Conservation (phyloP, 2,888 invertebrate species). For the Pharmacophagus antenor region DNA sequence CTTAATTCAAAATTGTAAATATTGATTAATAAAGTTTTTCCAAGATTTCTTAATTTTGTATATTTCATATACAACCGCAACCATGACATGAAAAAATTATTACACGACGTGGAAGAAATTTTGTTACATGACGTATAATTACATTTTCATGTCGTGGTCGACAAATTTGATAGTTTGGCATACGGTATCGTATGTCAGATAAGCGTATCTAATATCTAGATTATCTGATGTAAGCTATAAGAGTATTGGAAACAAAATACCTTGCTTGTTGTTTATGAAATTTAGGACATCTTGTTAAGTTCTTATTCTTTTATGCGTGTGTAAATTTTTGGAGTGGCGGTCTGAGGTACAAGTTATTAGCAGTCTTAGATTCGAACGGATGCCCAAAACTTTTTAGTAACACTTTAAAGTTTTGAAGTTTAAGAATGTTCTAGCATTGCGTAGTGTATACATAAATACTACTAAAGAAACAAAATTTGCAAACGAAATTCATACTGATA, state of each 20-base stretch:
- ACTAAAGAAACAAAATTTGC: too few relatives aligned
- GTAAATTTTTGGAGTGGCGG: neutral
- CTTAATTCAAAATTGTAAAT: too few relatives aligned
- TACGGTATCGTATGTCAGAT: slow-evolving; percentile 48
- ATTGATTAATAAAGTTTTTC: too few relatives aligned
- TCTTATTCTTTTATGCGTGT: neutral
- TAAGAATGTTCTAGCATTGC: neutral
- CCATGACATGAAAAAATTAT: too few relatives aligned
- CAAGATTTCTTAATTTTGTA: too few relatives aligned
- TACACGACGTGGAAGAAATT: too few relatives aligned
- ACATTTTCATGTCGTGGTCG: slow-evolving; percentile 32
- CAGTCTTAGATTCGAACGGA: neutral
- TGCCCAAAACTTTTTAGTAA: neutral
- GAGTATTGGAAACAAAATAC: slow-evolving; percentile 32
- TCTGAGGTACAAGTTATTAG: neutral
- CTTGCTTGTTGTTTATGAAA: slow-evolving; percentile 17
- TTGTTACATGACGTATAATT: neutral
- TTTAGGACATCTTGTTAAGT: slow-evolving; percentile 26
- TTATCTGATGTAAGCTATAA: slow-evolving; percentile 40
- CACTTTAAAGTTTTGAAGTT: neutral
- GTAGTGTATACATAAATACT: too few relatives aligned
- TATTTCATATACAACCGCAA: too few relatives aligned
- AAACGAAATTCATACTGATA: too few relatives aligned
- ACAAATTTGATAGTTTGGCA: slow-evolving; percentile 42
- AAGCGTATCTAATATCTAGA: slow-evolving; percentile 43